Conservation (phyloP, 2,888 invertebrate genomes). For the Protonemura montana region DNA sequence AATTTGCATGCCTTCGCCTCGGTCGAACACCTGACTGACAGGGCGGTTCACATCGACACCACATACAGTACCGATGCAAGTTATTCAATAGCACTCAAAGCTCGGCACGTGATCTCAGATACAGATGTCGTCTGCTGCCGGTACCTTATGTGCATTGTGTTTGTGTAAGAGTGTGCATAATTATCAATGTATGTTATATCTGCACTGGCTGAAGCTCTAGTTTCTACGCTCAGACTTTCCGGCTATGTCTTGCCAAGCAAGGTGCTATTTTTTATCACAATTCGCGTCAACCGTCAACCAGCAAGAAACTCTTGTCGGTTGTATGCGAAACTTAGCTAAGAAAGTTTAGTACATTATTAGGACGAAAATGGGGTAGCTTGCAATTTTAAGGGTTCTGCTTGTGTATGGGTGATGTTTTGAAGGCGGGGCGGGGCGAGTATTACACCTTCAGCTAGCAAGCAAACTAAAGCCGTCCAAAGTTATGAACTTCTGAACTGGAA, state of each 20-base stretch:
- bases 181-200: no score
- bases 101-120: no score
- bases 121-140: no score
- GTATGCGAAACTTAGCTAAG: neutral
- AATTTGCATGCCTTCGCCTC: no score
- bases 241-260: neutral
- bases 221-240: neutral
- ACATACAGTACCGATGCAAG: no score
- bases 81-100: no score
- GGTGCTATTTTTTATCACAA: neutral
- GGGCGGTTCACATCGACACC: no score
- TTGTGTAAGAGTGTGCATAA: no score
- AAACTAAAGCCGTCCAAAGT: conserved; percentile 17
- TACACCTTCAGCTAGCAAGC: neutral
- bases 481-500: conserved; percentile 36
- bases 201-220: no score
- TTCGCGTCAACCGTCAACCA: neutral
- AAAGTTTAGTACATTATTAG: conserved; percentile 12
- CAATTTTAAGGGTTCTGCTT: neutral
- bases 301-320: neutral
- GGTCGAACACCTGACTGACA: no score
- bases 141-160: no score
- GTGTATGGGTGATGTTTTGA: conserved; percentile 5
- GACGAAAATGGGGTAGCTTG: conserved; percentile 12
- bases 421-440: neutral